Conservation (phyloP, 2,113 vertebrate species). For the Ceyx melanurus region DNA sequence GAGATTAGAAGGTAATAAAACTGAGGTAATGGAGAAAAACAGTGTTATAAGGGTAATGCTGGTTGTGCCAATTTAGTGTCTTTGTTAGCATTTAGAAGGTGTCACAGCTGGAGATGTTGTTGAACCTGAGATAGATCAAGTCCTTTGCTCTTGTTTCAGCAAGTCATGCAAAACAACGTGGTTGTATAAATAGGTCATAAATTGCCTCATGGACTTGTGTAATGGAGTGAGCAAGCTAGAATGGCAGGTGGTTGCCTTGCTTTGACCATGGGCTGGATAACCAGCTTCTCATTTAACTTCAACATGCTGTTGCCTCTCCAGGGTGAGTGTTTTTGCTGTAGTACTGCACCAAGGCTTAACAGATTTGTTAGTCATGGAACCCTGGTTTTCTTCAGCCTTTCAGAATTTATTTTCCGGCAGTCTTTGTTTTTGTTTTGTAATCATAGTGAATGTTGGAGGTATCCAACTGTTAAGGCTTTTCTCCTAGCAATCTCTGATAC, state of each 20-base stretch:
- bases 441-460: not conserved
- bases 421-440: not conserved
- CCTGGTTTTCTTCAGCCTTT: not conserved
- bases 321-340: not conserved
- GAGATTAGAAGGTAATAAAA: not conserved
- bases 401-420: not conserved
- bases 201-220: not conserved
- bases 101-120: accelerated
- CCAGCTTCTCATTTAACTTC: not conserved
- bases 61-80: not conserved
- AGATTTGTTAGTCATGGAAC: not conserved
- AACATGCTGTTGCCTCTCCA: not conserved
- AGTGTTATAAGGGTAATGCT: not conserved
- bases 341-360: not conserved
- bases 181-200: not conserved
- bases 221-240: not conserved
- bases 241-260: not conserved
- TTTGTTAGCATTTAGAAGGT: not conserved
- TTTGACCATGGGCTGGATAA: not conserved
- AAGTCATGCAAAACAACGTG: not conserved
- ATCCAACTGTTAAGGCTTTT: not conserved
- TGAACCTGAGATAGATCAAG: not conserved
- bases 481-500: not conserved
- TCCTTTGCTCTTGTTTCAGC: not conserved
- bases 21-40: not conserved